phyloP scores from a whole-genome alignment of 1,140 invertebrate genomes.

The Drosophila setifemur region DNA sequence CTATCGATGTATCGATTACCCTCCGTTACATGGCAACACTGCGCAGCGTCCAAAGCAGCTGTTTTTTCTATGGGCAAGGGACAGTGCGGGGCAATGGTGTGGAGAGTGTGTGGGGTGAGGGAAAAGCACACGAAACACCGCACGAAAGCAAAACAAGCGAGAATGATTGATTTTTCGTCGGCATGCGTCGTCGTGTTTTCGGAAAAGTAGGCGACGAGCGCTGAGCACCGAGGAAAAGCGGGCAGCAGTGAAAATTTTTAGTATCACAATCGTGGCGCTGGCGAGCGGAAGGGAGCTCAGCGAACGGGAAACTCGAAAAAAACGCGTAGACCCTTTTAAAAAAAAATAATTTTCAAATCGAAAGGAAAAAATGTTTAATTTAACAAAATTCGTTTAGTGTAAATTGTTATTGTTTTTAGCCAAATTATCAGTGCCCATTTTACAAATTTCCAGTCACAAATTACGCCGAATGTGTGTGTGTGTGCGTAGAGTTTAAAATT shows the following conservation, averaged over 20 bases:
- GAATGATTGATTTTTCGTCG: slow-evolving; percentile 75
- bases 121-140: slow-evolving; percentile 63
- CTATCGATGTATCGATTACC: slow-evolving; percentile 59
- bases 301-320: slow-evolving; percentile 14
- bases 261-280: slow-evolving; percentile 65
- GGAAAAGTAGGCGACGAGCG: slow-evolving; percentile 61
- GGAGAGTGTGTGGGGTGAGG: background rate
- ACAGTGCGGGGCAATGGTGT: too few relatives aligned
- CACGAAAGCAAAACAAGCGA: slow-evolving; percentile 69
- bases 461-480: slow-evolving; percentile 17
- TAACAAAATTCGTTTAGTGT: slow-evolving; percentile 50
- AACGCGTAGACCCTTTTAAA: slow-evolving; percentile 11
- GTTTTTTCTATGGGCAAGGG: too few relatives aligned
- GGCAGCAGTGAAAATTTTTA: slow-evolving; percentile 52
- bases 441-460: slow-evolving; percentile 22
- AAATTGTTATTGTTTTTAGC: slow-evolving; percentile 50
- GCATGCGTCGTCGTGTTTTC: slow-evolving; percentile 35
- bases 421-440: slow-evolving; percentile 48
- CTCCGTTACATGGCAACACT: slow-evolving; percentile 20
- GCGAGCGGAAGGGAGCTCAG: slow-evolving; percentile 58
- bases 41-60: slow-evolving; percentile 52
- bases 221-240: slow-evolving; percentile 40
- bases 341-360: slow-evolving; percentile 2
- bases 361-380: slow-evolving; percentile 25
- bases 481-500: slow-evolving; percentile 25